A percentile compares a stretch with the other conserved stretches of the same genome.
These are phyloP conservation scores for Hipposideros armiger DNA, from an alignment of 2,113 vertebrate species.

Conservation along the genomic window DNA sequence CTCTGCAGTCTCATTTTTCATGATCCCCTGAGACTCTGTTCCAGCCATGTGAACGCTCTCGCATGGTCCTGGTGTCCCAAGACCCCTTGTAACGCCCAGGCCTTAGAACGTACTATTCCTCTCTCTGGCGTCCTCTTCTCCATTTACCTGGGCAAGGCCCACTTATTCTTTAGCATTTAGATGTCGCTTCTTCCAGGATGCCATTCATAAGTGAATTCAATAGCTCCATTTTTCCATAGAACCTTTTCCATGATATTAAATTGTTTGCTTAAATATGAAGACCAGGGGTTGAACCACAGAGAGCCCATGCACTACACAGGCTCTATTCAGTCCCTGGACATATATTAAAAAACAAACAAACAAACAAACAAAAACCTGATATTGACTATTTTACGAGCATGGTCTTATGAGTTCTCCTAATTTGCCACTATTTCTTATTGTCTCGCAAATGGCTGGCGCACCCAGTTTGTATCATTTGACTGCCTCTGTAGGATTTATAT, in stretches of 20 bases:
- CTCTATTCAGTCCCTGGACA: neutral
- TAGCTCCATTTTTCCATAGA: neutral
- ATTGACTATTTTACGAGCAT: constrained; percentile 19
- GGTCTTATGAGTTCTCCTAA: neutral
- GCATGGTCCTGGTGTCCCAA: neutral
- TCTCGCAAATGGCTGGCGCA: neutral
- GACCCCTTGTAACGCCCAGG: neutral
- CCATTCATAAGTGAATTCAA: neutral
- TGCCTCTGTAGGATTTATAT: neutral
- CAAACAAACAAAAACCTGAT: neutral
- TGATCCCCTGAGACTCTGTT: neutral
- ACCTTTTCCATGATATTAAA: neutral
- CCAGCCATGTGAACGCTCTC: neutral
- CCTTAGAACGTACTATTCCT: neutral
- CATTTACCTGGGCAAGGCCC: neutral
- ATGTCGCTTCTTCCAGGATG: neutral
- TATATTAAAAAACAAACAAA: neutral
- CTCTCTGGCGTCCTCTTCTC: neutral
- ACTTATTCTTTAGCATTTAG: neutral
- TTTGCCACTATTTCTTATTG: neutral
- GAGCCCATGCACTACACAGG: neutral
- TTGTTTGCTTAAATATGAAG: neutral
- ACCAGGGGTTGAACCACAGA: neutral
- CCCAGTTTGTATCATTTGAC: neutral
- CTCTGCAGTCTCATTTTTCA: neutral